These are phyloP conservation scores for Meandrina meandrites DNA, from an alignment of 92 coral and sea anemone species.

Conservation along the genomic window DNA sequence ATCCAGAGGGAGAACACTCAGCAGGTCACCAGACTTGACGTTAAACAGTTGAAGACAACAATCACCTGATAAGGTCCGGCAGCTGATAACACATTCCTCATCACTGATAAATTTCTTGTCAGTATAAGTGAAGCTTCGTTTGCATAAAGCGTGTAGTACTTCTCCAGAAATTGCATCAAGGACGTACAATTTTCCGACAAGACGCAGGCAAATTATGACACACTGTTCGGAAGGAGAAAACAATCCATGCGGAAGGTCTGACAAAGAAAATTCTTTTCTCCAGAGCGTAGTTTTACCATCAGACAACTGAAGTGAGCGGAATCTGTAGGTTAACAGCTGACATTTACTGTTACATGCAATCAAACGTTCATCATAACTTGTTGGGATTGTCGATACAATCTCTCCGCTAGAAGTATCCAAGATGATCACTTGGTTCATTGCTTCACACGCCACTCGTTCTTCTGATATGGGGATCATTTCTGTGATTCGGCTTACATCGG, in stretches of 20 bases:
- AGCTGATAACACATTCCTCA: no score
- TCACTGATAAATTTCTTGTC: no score
- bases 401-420: no score
- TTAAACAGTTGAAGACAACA: not conserved
- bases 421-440: no score
- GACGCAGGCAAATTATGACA: conserved; percentile 3
- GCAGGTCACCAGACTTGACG: not conserved
- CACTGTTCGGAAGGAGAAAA: conserved; percentile 16
- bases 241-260: not conserved
- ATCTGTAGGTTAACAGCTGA: no score
- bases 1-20: no score
- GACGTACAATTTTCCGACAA: no score
- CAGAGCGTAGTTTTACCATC: not conserved
- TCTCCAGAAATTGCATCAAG: conserved; percentile 21
- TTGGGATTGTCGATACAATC: not conserved
- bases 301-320: not conserved
- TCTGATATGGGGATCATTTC: no score
- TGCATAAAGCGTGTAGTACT: not conserved
- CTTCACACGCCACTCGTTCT: no score
- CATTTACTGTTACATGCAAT: conserved; percentile 26
- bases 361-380: no score
- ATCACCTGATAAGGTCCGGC: conserved; percentile 13
- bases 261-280: not conserved
- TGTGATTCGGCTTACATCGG: no score
- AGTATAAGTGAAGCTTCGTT: no score